Base-by-base conservation (phyloP, 1,140 invertebrate genomes). In the Polypedilum vanderplanki region DNA sequence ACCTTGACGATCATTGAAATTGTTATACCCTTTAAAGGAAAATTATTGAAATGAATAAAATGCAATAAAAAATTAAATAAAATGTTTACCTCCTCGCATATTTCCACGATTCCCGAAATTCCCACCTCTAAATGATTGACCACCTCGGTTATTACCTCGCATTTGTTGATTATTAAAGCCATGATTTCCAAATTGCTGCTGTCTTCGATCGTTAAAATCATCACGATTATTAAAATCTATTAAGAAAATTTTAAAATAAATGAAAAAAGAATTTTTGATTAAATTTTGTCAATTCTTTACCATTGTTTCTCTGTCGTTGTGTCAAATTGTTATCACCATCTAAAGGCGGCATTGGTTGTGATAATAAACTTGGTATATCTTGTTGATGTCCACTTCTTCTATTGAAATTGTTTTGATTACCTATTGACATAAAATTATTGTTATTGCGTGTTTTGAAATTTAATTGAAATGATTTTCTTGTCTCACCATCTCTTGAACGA, bases 1-100 rank as follows among this genome's bases (percentile, higher is more conserved):
- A 76, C 79, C 79, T 77, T 80, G 78, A 41, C 81, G 77, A 77
- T 84, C 79, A 85, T 85, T 75, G 77, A 84, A 76, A 83, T 82
- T 0, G 83, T 73, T 74, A 15, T 46, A 41, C 41, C 64, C 1
- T 73, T 41, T 18, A 46, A 7, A 18, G 22, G 8, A 74, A 74
- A 75, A 46, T 46, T 1, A 18, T 9, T 65, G n/a, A 8, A 41
- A 24, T 40, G 73, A 33, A 20, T 5, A 18, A 73, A 75, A 77
- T 40, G 17, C n/a, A 74, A 12, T 79, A 79, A 24, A 78, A 80
- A 73, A 20, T 76, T 74, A 77, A 77, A 41, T 15, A 77, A 41
- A 70, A n/a, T 77, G 79, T 70, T 78, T 76, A 12, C 77, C 78
- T 22, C 77, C 78, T 24, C 77, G 78, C 1, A 76, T 76, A 73